Conservation (phyloP, 1,140 invertebrate species). For the Pantala flavescens region DNA sequence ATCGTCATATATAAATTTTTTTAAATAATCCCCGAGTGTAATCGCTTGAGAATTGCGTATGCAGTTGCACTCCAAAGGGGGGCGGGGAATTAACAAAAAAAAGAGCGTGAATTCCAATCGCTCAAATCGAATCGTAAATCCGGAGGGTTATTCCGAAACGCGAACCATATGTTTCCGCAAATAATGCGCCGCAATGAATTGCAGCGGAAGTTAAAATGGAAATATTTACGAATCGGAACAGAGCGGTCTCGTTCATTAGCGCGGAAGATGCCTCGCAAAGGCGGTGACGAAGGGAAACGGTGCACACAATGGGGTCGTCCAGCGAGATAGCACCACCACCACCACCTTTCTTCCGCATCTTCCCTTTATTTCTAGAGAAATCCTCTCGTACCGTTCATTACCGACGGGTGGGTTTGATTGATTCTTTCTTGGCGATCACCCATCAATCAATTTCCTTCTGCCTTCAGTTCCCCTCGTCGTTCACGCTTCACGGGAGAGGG, state of each 20-base stretch:
- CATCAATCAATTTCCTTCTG: not conserved
- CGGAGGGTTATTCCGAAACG: too few species aligned
- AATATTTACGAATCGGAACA: slow-evolving; percentile 7
- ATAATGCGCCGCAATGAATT: too few species aligned
- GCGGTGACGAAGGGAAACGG: not conserved
- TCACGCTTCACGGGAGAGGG: not conserved
- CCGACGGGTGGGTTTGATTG: not conserved
- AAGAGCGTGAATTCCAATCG: too few species aligned
- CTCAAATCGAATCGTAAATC: too few species aligned
- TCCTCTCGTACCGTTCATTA: not conserved
- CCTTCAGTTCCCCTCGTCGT: not conserved
- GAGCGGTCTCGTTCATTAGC: not conserved
- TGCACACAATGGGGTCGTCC: not conserved
- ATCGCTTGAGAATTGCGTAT: too few species aligned
- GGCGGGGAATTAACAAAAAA: too few species aligned
- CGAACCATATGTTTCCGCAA: too few species aligned
- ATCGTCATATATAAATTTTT: too few species aligned
- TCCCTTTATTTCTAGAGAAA: not conserved
- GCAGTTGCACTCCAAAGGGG: too few species aligned
- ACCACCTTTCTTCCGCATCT: not conserved
- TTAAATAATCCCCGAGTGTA: too few species aligned
- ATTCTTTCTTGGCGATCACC: not conserved
- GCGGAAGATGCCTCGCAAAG: not conserved
- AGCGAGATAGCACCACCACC: not conserved
- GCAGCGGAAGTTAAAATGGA: not conserved